Evolutionary conservation across 2,888 invertebrate genomes (phyloP), one percentile per base, ranked within the genome.

Genomic region (Dorcus parallelipipedus): DNA sequence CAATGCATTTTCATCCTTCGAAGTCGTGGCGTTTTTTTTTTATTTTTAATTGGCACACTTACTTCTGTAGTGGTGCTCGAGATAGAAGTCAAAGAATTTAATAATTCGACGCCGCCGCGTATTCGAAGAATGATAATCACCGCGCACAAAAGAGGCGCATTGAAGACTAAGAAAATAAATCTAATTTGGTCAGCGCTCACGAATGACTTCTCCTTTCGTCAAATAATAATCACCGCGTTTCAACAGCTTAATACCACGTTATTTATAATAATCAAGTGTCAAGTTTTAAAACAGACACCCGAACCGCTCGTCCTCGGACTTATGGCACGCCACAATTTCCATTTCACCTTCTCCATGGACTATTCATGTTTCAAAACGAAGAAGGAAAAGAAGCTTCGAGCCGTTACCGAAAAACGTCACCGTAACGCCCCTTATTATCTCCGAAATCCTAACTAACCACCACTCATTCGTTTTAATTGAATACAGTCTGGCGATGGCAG

Each of bases 391-490:
- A 63, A 64, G 65, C 67, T 33, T 6, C 26, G 62, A 67, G 66
- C 71, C 66, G 69, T 71, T 71, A 73, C 68, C 66, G 65, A 73
- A 74, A 73, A 75, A 72, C 71, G 66, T 73, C 54, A 9, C 41
- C 38, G 53, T 38, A 69, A 67, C 74, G 72, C 75, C 75, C 73
- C 69, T 72, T 70, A 71, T 74, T 73, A 71, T 72, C 64, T 65
- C 65, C 61, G 64, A 67, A 71, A 73, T 71, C 68, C 72, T 64
- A 69, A 69, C 71, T 71, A 71, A 72, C 73, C 70, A 71, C 72
- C 72, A 75, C 74, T 75, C 74, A 75, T 73, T 69, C 71, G 63
- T 70, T 73, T 73, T 75, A 75, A 75, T 75, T 75, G 74, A 73
- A 74, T 69, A 65, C 67, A 64, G 64, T 64, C 66, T 64, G 55